Evolutionary conservation across 2,888 invertebrate genomes (phyloP), one percentile per base, ranked within the genome.

Genomic region (Trissolcus brochymenae): DNA sequence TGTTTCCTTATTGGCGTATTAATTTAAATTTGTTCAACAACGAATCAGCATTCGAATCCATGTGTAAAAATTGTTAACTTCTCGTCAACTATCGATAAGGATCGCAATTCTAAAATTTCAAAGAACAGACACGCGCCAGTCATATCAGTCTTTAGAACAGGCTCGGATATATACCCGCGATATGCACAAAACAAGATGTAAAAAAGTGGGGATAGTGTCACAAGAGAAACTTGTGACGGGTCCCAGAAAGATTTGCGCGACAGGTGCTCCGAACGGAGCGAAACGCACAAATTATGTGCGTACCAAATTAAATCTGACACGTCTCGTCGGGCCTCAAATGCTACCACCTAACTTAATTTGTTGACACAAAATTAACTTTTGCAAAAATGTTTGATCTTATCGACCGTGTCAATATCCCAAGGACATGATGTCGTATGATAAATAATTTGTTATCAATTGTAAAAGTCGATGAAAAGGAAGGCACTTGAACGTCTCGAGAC

Each of bases 261-360:
- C 88, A 89, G 88, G 88, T 89, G 88, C 88, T 86, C 86, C 85
- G 87, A 87, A 74, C 84, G 67, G 83, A 88, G 87, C 88, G 88
- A 83, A 81, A 88, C 85, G 77, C 79, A 79, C 79, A 77, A 79
- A 79, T 79, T 79, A 79, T 73, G 66, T 62, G 79, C 51, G 79
- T 72, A 76, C 79, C 72, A 76, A 79, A 78, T 79, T 79, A 78
- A 79, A 79, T 75, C 72, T 79, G 79, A 78, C 77, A 77, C 74
- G 75, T 77, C 73, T 74, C 72, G 76, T 67, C 76, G 67, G 56
- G 64, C 68, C n/a, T 57, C 71, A 73, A 79, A 65, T 76, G 59
- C 62, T 77, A 73, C 74, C 60, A 62, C 21, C 67, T 25, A 62
- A 64, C 61, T 43, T 78, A 65, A 79, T 78, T 79, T 79, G 75